Evolutionary conservation across 1,140 invertebrate species (phyloP).

Genomic region (Brachionus asplanchnoidis): DNA sequence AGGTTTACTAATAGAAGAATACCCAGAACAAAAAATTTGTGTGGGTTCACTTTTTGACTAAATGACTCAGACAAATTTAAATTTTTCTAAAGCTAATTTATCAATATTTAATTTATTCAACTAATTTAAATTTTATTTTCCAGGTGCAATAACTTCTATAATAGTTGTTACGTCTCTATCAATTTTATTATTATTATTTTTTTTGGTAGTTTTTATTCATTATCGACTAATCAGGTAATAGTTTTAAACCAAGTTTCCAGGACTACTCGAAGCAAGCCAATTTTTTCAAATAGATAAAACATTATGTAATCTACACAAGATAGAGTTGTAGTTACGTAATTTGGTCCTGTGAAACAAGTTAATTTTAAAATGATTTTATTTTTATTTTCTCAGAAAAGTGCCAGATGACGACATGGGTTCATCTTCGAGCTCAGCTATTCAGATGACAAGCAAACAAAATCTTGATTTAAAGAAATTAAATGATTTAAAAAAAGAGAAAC

Average conservation of each 20-base stretch:
- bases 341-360: background rate
- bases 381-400: background rate
- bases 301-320: background rate
- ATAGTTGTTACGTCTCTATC: background rate
- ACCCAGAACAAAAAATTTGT: background rate
- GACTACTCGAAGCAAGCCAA: background rate
- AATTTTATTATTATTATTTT: background rate
- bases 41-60: background rate
- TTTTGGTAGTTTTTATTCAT: background rate
- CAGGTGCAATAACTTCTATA: conserved; percentile 9
- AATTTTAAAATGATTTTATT: background rate
- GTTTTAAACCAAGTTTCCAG: background rate
- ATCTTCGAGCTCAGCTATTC: background rate
- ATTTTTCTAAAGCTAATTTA: background rate
- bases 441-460: background rate
- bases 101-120: conserved; percentile 7
- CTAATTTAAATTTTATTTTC: background rate
- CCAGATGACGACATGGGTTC: conserved; percentile 21
- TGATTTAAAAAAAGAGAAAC: background rate
- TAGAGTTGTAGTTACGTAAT: conserved; percentile 9
- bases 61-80: background rate
- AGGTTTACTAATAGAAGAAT: background rate
- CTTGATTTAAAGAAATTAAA: background rate
- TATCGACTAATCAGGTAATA: conserved; percentile 28
- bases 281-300: background rate